phyloP scores from a whole-genome alignment of 64 coral and sea anemone genomes.

The Dendrophyllia cribrosa region DNA sequence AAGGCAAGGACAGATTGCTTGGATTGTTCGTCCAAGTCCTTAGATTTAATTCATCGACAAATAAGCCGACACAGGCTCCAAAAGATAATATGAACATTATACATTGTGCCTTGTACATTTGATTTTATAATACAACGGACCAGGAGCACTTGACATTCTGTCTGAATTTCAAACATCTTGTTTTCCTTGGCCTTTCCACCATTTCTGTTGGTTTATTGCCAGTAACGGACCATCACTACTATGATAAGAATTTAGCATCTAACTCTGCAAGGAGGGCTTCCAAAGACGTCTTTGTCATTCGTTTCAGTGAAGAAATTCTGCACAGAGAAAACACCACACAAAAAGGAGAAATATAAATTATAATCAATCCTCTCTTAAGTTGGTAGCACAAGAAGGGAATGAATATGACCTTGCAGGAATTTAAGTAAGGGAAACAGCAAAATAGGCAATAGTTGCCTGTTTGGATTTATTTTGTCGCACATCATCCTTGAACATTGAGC shows the following conservation, averaged over 20 bases:
- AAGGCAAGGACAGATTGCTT: neutral
- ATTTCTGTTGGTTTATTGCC: neutral
- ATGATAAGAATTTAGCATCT: slow-evolving; percentile 62
- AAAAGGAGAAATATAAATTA: neutral
- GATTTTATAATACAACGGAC: neutral
- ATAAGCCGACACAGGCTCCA: neutral
- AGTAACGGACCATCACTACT: neutral
- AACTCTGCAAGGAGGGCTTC: slow-evolving; percentile 68
- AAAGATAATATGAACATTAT: neutral
- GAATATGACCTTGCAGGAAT: too few relatives aligned
- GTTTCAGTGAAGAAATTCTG: slow-evolving; percentile 71
- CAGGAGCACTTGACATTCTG: neutral
- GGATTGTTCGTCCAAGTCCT: neutral
- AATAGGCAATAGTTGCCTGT: too few relatives aligned
- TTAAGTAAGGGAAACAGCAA: too few relatives aligned
- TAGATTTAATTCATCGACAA: neutral
- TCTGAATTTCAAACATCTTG: neutral
- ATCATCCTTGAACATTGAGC: too few relatives aligned
- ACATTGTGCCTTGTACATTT: neutral
- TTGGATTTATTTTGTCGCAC: too few relatives aligned
- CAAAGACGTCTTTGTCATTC: slow-evolving; percentile 71
- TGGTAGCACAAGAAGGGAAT: too few relatives aligned
- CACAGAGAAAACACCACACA: neutral
- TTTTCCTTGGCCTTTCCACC: neutral
- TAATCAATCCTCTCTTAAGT: too few relatives aligned